Base-by-base conservation (phyloP, 2,888 invertebrate species). In the Cataglyphis livida region DNA sequence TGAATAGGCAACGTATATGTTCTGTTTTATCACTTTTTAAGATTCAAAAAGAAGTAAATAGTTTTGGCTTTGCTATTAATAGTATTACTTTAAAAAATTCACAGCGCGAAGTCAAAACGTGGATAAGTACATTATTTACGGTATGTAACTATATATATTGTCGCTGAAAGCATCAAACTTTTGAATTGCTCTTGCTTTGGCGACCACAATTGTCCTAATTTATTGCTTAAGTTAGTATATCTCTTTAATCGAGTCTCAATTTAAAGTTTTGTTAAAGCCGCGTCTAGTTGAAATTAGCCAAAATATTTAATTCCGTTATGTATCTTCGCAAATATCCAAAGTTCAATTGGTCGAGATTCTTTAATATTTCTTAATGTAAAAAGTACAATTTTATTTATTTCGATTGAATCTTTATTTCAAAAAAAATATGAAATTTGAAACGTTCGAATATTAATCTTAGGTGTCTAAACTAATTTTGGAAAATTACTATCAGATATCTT, bases 211-310 rank as follows among this genome's bases (percentile, higher is more conserved):
- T 7, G 32, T 48, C 10, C n/a, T 48, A 75, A 64, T 75, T 75
- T 75, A 75, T 74, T 44, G 41, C 28, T 32, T 41, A 62, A 74
- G 62, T 74, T 18, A 59, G 25, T 71, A 71, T 41, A 64, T 10
- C 15, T 48, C 18, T 4, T 48, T 32, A 64, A 64, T 32, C 41
- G 32, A 75, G 21, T 64, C 48, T 62, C n/a, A 64, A 64, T 35
- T 18, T 35, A 44, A 64, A 32, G 21, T 64, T 75, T 44, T 32
- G 21, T 48, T 64, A 44, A 74, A 74, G 21, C 4, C 21, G 21
- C 35, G 15, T 32, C n/a, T n/a, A 64, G 12, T 44, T n/a, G 3
- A 44, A 74, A 75, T 32, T 44, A 32, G 41, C 21, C 28, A 10
- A 74, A 41, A 32, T 12, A 21, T 64, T 32, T 48, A 21, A 15